Conservation (phyloP, 2,113 vertebrate species). For the Struthidea cinerea region DNA sequence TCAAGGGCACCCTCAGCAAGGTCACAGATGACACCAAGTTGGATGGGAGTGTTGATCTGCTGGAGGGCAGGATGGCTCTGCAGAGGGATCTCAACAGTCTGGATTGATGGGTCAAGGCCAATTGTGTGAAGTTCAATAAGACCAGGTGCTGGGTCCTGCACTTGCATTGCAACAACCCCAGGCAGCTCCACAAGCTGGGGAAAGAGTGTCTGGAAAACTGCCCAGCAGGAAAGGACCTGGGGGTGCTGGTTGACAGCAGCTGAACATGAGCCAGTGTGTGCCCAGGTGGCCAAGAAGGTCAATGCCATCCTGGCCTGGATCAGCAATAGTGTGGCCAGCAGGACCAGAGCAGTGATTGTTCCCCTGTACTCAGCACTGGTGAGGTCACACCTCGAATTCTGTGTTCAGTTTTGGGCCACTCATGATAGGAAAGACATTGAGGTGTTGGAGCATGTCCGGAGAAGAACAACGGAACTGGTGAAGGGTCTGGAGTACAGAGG, state of each 20-base stretch:
- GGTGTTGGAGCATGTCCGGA: background rate
- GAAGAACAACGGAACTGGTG: background rate
- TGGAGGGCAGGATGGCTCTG: background rate
- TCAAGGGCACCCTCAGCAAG: fast-evolving
- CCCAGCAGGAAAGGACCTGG: background rate
- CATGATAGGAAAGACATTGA: background rate
- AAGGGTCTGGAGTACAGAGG: background rate
- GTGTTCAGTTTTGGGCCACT: background rate
- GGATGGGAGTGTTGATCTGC: background rate
- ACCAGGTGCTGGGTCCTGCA: background rate
- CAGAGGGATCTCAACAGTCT: background rate
- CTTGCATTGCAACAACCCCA: background rate
- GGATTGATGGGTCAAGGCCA: background rate
- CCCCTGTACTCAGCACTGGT: fast-evolving
- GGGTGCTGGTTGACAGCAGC: background rate
- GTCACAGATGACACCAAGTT: background rate
- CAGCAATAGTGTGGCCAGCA: background rate
- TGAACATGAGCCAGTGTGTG: background rate
- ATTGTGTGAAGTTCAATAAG: fast-evolving
- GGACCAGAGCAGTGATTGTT: background rate
- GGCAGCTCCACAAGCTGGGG: background rate
- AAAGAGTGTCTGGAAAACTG: background rate
- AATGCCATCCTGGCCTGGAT: background rate
- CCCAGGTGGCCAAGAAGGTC: background rate
- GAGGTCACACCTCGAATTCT: background rate